phyloP scores from a whole-genome alignment of 2,888 invertebrate genomes.

The Pinctada fucata region DNA sequence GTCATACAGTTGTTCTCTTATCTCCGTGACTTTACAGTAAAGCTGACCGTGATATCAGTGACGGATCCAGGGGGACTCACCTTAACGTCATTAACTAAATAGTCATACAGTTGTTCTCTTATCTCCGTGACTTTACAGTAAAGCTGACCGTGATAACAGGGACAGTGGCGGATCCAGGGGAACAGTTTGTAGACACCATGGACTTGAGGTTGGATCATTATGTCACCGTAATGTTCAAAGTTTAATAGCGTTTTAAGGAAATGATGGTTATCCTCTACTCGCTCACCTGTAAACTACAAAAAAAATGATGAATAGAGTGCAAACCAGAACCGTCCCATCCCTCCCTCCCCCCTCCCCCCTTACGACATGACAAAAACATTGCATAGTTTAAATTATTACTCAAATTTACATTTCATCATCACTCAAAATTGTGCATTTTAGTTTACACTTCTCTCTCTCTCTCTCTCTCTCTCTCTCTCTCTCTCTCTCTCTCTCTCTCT shows the following conservation, averaged over 20 bases:
- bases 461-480: slow-evolving; percentile 1
- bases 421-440: not conserved
- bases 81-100: slow-evolving; percentile 44
- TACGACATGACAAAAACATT: too few relatives aligned
- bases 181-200: slow-evolving; percentile 49
- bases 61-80: slow-evolving; percentile 18
- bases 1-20: too few relatives aligned
- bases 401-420: too few relatives aligned
- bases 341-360: too few relatives aligned
- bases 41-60: too few relatives aligned
- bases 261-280: slow-evolving; percentile 38
- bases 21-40: too few relatives aligned
- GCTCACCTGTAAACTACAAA: slow-evolving; percentile 49
- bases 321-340: not conserved
- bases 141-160: slow-evolving; percentile 51
- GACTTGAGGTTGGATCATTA: slow-evolving; percentile 50
- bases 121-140: slow-evolving; percentile 39
- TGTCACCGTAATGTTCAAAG: slow-evolving; percentile 52
- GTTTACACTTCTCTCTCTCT: not conserved
- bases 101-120: slow-evolving; percentile 14
- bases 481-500: slow-evolving; percentile 6
- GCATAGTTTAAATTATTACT: too few relatives aligned
- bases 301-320: not conserved
- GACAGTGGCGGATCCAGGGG: slow-evolving; percentile 53
- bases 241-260: slow-evolving; percentile 39